Base-by-base conservation (phyloP, 2,113 vertebrate species). In the Crotophaga sulcirostris region DNA sequence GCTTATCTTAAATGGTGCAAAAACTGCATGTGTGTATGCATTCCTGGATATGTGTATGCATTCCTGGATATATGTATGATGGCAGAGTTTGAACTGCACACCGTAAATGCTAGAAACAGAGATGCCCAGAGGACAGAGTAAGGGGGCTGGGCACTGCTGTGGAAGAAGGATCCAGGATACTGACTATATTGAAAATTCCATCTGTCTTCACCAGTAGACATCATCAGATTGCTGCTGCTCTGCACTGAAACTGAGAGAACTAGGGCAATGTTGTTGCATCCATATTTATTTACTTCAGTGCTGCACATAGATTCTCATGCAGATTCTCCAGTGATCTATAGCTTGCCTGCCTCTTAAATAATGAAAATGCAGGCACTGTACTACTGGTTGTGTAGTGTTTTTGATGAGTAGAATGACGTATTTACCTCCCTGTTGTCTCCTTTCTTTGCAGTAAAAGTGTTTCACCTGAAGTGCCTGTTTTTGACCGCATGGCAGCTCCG, bases 381-480 rank as follows among this genome's bases (percentile, higher is more conserved):
- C 36, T 87, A 59, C 56, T 68, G 63, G 36, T 59, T 2, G 3
- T 20, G 10, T 29, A 31, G 34, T 75, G 67, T 74, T 96, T 90
- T 44, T 70, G 55, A 56, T 59, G 58, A 44, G 34, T 83, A n/a
- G 72, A 59, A 73, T 56, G 59, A 47, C 33, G 16, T 16, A 28
- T 42, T 82, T 82, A 34, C 10, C 34, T 83, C 26, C 17, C 10
- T 56, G 36, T 80, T 85, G 31, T 84, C 59, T 95, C 60, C 34
- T 89, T 95, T 95, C 88, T 94, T 86, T 83, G 29, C 87, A 98
- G 98, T 54, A 98, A 98, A 89, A 98, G 77, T 11, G 26, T 95
- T 59, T 94, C 93, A 47, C 87, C 94, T 8, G 94, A 95, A 55
- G 83, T 24, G 2, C 78, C 96, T 26, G 3, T 69, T 76, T 59